Conservation (phyloP, 2,888 invertebrate species). For the Dorcus hopei region DNA sequence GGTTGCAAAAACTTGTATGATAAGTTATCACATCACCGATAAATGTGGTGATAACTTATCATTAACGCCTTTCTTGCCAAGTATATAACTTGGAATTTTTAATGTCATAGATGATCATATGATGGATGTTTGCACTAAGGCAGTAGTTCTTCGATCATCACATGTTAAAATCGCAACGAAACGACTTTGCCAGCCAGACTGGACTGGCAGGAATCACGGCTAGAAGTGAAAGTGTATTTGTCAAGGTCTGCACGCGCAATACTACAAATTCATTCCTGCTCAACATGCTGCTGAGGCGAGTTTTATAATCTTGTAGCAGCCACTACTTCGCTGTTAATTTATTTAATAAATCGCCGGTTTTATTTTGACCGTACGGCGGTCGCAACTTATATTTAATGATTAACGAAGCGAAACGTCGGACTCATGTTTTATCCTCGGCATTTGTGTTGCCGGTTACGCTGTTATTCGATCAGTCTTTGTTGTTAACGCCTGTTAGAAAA, state of each 20-base stretch:
- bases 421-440: slow-evolving; percentile 10
- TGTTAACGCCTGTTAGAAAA: too few relatives aligned
- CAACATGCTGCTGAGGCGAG: background rate
- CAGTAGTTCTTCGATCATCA: background rate
- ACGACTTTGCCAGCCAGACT: background rate
- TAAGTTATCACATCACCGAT: too few relatives aligned
- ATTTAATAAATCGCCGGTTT: background rate
- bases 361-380: background rate
- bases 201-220: slow-evolving; percentile 9
- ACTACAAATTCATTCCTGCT: slow-evolving; percentile 1
- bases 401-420: slow-evolving; percentile 12
- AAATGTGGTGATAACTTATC: too few relatives aligned
- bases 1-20: too few relatives aligned
- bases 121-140: too few relatives aligned
- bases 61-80: too few relatives aligned
- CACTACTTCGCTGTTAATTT: background rate
- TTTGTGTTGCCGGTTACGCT: slow-evolving; percentile 2
- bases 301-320: background rate
- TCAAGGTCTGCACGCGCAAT: slow-evolving; percentile 9
- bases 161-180: background rate
- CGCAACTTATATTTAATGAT: slow-evolving; percentile 12
- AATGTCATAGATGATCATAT: too few relatives aligned
- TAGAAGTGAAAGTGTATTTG: slow-evolving; percentile 11
- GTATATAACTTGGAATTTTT: too few relatives aligned
- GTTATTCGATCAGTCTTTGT: too few relatives aligned